These are phyloP conservation scores for Marmota flaviventris DNA, from an alignment of 2,113 vertebrate species.

Conservation along the genomic window DNA sequence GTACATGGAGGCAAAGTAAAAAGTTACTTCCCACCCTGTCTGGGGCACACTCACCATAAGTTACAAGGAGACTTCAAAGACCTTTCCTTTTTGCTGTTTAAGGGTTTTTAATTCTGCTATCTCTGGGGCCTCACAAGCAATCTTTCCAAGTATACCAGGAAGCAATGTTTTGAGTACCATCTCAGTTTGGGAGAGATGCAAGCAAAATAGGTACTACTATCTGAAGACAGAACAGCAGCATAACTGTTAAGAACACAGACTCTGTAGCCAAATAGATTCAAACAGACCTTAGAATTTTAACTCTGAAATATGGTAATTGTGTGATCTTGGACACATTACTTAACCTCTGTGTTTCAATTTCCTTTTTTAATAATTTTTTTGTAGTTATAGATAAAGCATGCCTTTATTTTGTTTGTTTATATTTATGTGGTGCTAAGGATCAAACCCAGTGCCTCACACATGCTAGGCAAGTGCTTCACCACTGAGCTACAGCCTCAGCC, in stretches of 20 bases:
- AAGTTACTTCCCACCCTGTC: not conserved
- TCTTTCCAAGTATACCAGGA: not conserved
- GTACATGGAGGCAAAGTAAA: not conserved
- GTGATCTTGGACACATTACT: not conserved
- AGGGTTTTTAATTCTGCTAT: not conserved
- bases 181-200: constrained; percentile 5
- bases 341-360: not conserved
- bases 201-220: not conserved
- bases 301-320: not conserved
- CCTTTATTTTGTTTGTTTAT: too few species aligned
- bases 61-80: not conserved
- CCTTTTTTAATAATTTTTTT: too few species aligned
- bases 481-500: too few species aligned
- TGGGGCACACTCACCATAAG: not conserved
- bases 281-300: not conserved
- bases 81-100: not conserved
- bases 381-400: too few species aligned
- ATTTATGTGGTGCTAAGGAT: too few species aligned
- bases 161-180: not conserved
- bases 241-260: not conserved
- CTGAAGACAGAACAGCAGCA: not conserved
- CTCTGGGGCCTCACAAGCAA: not conserved
- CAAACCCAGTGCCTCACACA: too few species aligned
- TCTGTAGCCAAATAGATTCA: not conserved
- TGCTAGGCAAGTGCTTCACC: too few species aligned